A percentile compares a stretch with the other conserved stretches of the same genome.
Conservation (phyloP, 2,113 vertebrate genomes). For the Gorsachius goisagi region DNA sequence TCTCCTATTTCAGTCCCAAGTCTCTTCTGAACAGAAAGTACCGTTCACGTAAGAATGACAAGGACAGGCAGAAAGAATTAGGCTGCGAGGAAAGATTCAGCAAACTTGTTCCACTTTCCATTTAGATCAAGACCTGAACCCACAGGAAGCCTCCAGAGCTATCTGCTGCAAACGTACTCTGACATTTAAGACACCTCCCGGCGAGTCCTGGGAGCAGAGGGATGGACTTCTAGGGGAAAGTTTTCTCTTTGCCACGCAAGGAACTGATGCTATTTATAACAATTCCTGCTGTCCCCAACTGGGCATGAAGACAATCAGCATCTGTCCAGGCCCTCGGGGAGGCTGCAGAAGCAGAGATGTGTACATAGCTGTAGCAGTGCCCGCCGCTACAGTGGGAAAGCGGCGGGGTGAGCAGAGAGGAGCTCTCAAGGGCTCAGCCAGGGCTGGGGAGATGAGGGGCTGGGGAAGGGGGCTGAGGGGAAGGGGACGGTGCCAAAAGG, state of each 20-base stretch:
- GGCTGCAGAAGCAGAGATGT: slow-evolving; percentile 3
- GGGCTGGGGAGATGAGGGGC: background rate
- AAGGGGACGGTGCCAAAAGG: background rate
- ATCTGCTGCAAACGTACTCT: background rate
- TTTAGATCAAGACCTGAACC: slow-evolving; percentile 32
- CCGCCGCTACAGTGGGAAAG: background rate
- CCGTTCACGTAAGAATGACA: background rate
- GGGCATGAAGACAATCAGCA: slow-evolving; percentile 54
- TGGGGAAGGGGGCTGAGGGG: background rate
- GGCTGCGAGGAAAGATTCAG: background rate
- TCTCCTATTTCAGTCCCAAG: background rate
- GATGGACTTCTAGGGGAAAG: slow-evolving; percentile 2
- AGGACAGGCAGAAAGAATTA: background rate
- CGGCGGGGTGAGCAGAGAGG: background rate
- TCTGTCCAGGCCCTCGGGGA: slow-evolving; percentile 58
- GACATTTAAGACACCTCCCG: slow-evolving; percentile 39
- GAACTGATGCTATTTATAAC: slow-evolving; percentile 52
- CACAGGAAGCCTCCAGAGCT: slow-evolving; percentile 43
- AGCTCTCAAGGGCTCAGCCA: background rate
- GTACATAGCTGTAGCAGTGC: background rate
- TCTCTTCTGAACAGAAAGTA: background rate
- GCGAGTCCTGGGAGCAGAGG: slow-evolving; percentile 5
- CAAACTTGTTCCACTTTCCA: background rate
- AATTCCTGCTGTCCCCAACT: slow-evolving; percentile 40
- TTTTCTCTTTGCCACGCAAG: background rate